These are phyloP conservation scores for Tromatobia lineatoria DNA, from an alignment of 2,888 invertebrate genomes.

Conservation along the genomic window DNA sequence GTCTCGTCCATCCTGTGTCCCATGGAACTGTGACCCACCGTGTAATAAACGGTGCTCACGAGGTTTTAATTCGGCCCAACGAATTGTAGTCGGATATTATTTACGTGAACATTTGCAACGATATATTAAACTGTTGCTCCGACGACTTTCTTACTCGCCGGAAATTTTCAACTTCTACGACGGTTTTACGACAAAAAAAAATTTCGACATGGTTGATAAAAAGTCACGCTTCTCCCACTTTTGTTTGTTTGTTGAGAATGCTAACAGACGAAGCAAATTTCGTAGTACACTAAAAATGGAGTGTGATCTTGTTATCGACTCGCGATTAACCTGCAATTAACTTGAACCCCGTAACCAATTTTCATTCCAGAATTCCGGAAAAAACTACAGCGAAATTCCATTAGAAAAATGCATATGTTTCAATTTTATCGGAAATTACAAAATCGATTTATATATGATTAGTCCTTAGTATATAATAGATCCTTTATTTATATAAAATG, in stretches of 20 bases:
- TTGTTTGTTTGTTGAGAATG: not conserved
- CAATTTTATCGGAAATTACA: no score
- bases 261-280: no score
- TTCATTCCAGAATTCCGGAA: no score
- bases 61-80: slow-evolving; percentile 18
- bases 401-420: no score
- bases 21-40: slow-evolving; percentile 49
- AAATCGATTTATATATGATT: no score
- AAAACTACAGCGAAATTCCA: no score
- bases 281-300: no score
- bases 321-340: no score
- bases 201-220: not conserved
- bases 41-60: slow-evolving; percentile 17
- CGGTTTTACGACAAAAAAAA: slow-evolving; percentile 4
- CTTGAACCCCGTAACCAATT: no score
- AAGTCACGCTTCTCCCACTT: not conserved
- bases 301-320: no score
- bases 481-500: no score
- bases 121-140: not conserved
- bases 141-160: not conserved
- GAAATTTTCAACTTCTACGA: not conserved
- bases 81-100: slow-evolving; percentile 7
- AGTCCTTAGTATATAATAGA: no score
- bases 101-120: not conserved
- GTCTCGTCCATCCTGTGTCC: slow-evolving; percentile 63